Percentiles rank a stretch among this genome's conserved stretches.
These are phyloP conservation scores for Nansenia antarctica DNA, from an alignment of 2,113 vertebrate species.

Conservation along the genomic window DNA sequence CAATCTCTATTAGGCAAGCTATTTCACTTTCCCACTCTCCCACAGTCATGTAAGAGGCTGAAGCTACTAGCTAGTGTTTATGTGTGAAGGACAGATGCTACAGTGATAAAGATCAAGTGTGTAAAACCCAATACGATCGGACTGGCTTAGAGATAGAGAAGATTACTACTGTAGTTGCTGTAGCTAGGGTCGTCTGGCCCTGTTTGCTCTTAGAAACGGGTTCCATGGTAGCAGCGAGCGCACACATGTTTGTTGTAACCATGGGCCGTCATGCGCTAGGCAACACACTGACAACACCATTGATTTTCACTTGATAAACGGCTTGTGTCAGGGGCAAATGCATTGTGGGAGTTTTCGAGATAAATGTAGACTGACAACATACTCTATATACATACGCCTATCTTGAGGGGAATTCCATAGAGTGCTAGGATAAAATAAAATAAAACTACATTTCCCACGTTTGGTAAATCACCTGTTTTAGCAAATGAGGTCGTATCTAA, in stretches of 20 bases:
- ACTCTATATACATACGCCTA: neutral
- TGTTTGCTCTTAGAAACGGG: conserved; percentile 27
- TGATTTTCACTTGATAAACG: conserved; percentile 15
- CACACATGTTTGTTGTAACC: conserved; percentile 20
- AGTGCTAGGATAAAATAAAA: neutral
- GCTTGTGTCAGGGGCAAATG: neutral
- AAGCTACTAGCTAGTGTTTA: conserved; percentile 11
- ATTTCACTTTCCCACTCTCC: neutral
- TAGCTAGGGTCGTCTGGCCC: conserved; percentile 23
- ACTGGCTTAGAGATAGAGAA: conserved; percentile 8
- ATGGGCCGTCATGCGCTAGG: conserved; percentile 27
- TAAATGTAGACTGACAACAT: neutral
- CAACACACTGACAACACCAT: conserved; percentile 23
- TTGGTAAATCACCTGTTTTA: neutral
- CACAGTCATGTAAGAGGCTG: neutral
- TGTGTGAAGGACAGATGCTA: conserved; percentile 20
- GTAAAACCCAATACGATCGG: conserved; percentile 28
- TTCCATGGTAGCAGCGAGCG: conserved; percentile 1
- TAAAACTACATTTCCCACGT: neutral
- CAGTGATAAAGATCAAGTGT: neutral
- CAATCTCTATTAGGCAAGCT: neutral
- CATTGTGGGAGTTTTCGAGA: neutral
- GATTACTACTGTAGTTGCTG: neutral
- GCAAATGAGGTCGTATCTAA: neutral
- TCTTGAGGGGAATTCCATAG: conserved; percentile 1